Percentiles rank a stretch among this genome's conserved stretches.
phyloP scores from a whole-genome alignment of 2,888 invertebrate species.

The Hecatera dysodea region DNA sequence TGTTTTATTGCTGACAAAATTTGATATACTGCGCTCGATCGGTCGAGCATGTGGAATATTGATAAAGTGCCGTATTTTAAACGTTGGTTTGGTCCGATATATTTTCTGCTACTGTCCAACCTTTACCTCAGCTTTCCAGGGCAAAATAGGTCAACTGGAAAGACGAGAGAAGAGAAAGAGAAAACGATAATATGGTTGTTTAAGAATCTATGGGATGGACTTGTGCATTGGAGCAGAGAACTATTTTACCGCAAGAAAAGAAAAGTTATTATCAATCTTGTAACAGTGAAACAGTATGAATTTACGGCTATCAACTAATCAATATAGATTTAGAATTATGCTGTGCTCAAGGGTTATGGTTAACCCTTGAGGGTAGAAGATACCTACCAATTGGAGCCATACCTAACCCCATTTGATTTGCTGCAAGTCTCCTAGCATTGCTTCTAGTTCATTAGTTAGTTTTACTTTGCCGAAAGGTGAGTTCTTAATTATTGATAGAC shows the following conservation, averaged over 20 bases:
- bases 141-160: too few species aligned
- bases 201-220: background rate
- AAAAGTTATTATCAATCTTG: background rate
- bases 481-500: too few species aligned
- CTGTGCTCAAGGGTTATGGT: too few species aligned
- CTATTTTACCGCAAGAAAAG: background rate
- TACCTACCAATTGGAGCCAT: background rate
- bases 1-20: slow-evolving; percentile 35
- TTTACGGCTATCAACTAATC: background rate
- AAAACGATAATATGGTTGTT: too few species aligned
- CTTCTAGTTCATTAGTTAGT: background rate
- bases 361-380: too few species aligned
- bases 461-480: background rate
- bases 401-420: background rate
- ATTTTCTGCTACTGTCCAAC: background rate
- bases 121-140: background rate
- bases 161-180: background rate
- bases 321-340: background rate
- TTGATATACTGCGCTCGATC: background rate
- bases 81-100: background rate
- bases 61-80: background rate
- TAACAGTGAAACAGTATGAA: background rate
- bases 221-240: background rate
- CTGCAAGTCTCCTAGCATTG: background rate
- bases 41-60: background rate